Evolutionary conservation across 2,888 invertebrate species (phyloP).

Genomic region (Sarcophaga caerulescens): DNA sequence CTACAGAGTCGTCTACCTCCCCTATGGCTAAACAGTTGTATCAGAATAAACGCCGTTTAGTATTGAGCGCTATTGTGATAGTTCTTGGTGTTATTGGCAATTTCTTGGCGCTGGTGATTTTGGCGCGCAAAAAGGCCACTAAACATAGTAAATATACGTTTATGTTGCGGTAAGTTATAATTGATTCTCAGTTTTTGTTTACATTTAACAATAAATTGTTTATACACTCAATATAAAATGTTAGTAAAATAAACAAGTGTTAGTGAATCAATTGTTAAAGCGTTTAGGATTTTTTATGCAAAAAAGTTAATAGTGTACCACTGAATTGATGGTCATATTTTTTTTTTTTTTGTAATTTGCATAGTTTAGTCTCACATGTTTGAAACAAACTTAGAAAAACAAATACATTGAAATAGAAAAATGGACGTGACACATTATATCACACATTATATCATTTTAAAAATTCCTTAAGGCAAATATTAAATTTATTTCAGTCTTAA

Average conservation of each 20-base stretch:
- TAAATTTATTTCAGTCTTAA: no score
- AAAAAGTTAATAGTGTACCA: no score
- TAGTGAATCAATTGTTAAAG: no score
- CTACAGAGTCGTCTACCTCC: conserved; percentile 43
- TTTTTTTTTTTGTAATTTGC: no score
- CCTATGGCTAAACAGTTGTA: conserved; percentile 70
- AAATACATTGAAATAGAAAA: no score
- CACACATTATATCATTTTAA: no score
- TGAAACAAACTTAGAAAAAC: no score
- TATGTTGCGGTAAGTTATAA: conserved; percentile 82
- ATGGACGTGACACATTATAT: no score
- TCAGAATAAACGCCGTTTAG: conserved; percentile 70
- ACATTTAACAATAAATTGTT: background rate
- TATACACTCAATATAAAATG: conserved; percentile 33
- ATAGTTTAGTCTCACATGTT: no score
- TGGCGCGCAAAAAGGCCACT: conserved; percentile 87
- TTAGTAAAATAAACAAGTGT: conserved; percentile 10
- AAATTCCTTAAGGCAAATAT: no score
- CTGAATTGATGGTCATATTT: no score
- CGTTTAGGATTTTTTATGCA: no score
- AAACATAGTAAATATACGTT: conserved; percentile 91
- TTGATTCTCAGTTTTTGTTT: conserved; percentile 1
- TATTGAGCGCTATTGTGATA: conserved; percentile 82
- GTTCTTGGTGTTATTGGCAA: conserved; percentile 88
- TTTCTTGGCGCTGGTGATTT: conserved; percentile 87